phyloP scores from a whole-genome alignment of 2,797 vertebrate genomes.

The Tarsius wallacei region DNA sequence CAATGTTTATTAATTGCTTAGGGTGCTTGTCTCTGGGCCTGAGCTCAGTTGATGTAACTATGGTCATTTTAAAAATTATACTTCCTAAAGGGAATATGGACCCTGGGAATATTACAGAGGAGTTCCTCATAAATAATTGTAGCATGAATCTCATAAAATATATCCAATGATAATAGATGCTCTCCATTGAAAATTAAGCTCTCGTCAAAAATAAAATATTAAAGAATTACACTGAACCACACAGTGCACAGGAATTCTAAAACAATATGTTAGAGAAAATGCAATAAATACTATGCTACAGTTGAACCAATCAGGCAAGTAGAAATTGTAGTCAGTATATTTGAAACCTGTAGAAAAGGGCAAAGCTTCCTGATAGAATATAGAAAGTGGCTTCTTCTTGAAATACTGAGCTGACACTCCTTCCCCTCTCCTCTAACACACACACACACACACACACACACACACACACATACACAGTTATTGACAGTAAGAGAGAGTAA shows the following conservation, averaged over 20 bases:
- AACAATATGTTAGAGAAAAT: not conserved
- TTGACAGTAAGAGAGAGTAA: not conserved
- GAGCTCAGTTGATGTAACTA: not conserved
- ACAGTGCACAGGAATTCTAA: not conserved
- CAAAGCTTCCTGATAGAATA: no score
- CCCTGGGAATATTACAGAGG: not conserved
- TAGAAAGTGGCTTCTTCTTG: not conserved
- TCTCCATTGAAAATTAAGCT: conserved; percentile 51
- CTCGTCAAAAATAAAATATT: conserved; percentile 26
- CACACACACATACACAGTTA: not conserved
- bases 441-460: not conserved
- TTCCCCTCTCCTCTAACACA: accelerated
- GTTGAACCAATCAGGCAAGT: not conserved
- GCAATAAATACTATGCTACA: not conserved
- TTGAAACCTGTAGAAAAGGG: not conserved
- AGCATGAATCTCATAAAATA: conserved; percentile 19
- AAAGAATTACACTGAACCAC: not conserved
- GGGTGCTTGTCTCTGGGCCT: not conserved
- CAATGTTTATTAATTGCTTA: not conserved
- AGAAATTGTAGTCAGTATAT: not conserved
- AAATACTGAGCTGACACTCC: not conserved
- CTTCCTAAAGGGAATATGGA: not conserved
- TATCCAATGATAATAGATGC: not conserved
- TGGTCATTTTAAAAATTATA: not conserved
- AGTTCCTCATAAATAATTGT: not conserved